Evolutionary conservation across 2,888 invertebrate species (phyloP), one percentile per base, ranked within the genome.

Genomic region (Volucella inanis): DNA sequence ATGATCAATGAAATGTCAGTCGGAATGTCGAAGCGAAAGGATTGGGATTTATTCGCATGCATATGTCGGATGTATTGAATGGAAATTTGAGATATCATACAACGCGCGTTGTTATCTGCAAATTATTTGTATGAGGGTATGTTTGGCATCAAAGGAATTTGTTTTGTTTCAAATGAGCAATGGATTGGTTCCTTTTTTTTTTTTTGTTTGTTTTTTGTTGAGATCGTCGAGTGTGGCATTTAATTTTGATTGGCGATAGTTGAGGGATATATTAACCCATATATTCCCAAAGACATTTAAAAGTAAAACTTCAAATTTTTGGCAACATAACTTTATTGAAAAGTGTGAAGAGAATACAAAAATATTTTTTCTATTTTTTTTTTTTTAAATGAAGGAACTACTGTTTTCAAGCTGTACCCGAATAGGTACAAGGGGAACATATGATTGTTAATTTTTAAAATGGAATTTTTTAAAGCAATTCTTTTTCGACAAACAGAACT

Each of bases 1-100:
- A 15, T 71, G 76, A 82, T 84, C 84, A 84, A 84, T 80, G 75
- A 84, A 75, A 75, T 74, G 64, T 50, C 64, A 54, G 22, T 47
- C 11, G 41, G 49, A 49, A 71, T 64, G 22, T 47, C n/a, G 39
- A 43, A 49, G 65, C 39, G 50, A 79, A 84, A 70, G 68, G 79
- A 70, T 84, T 79, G 64, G 47, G 15, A 57, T 64, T 77, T 47
- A 49, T 31, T 31, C 31, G 31, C 31, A 31, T 62, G 4, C 14
- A 14, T 39, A 47, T 62, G 67, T 54, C 54, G 67, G 54, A 49
- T 38, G 38, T 43, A 61, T 68, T 11, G 31, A 55, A 74, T 74
- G 74, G 80, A 67, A 80, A 80, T 80, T 80, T 74, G 79, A 80
- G 74, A 79, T 54, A 22, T 22, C 18, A 22, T 22, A 59, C 45